Base-by-base conservation (phyloP, 2,888 invertebrate species). In the Lycocerus yunnanus region DNA sequence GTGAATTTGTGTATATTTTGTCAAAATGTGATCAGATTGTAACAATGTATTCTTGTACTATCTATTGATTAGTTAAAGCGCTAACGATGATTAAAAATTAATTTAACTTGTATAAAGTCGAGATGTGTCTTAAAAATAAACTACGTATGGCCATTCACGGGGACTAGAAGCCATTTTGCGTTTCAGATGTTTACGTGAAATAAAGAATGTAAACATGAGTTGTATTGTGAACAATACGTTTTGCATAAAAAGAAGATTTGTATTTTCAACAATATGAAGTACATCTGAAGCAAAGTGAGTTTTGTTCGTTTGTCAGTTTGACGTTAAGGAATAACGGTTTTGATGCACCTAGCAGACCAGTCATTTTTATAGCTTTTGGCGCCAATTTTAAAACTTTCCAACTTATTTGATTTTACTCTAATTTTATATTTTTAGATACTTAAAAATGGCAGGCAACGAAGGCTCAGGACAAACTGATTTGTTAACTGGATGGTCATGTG, bases 401-500 rank as follows among this genome's bases (percentile, higher is more conserved):
- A 27, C n/a, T 15, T 11, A 20, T 61, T 15, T 14, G n/a, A 43
- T 27, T 20, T 18, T 13, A 67, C 43, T 13, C 5, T 59, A 15
- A 2, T 72, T 72, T 15, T 68, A 66, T 24, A 43, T 43, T 43
- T 75, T 67, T 68, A 68, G 58, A 75, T 21, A 63, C 60, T 80
- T 80, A 75, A 80, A 78, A 75, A 87, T 87, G 87, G 87, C 87
- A 81, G 84, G 84, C 79, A 87, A 85, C 82, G 87, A 88, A 82
- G 84, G 83, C 78, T 82, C 84, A 78, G 86, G 85, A 76, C 86
- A 84, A 80, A 83, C 87, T 72, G 86, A 86, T 82, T 82, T 88
- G 63, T 84, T 86, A 72, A 84, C 84, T 78, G 89, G 89, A 80
- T 90, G 90, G 90, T 89, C 89, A 78, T 89, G 89, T 79, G 89